Evolutionary conservation across 1,140 invertebrate species (phyloP).

Genomic region (Drosophila sturtevanti): DNA sequence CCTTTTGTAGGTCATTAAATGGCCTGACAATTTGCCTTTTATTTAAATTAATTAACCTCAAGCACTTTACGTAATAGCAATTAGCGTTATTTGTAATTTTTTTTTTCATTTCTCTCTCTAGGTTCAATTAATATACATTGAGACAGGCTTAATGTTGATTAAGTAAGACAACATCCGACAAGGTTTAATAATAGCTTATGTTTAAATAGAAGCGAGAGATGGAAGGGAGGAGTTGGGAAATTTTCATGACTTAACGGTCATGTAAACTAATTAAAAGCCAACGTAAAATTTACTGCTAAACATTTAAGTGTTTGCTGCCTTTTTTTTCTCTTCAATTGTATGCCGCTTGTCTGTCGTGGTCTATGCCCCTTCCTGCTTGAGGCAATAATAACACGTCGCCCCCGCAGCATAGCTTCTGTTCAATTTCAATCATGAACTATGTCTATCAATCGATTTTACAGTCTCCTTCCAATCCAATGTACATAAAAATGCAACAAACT

Average conservation of each 20-base stretch:
- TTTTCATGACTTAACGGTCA: constrained; percentile 56
- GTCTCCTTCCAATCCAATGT: constrained; percentile 32
- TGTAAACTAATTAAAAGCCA: constrained; percentile 69
- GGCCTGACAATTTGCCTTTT: constrained; percentile 67
- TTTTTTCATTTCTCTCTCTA: constrained; percentile 18
- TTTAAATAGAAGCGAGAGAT: not conserved
- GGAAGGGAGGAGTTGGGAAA: not conserved
- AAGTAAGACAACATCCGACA: constrained; percentile 53
- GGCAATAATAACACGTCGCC: not conserved
- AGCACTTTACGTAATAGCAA: constrained; percentile 71
- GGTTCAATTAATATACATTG: constrained; percentile 59
- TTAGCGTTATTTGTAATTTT: constrained; percentile 48
- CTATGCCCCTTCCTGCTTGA: not conserved
- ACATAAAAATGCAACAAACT: constrained; percentile 57
- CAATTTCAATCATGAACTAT: constrained; percentile 71
- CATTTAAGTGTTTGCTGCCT: constrained; percentile 39
- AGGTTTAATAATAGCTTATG: constrained; percentile 32
- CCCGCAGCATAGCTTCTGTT: constrained; percentile 26
- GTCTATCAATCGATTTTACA: constrained; percentile 78
- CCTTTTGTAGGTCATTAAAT: constrained; percentile 31
- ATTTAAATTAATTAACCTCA: constrained; percentile 80
- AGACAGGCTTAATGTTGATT: constrained; percentile 55
- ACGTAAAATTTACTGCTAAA: constrained; percentile 70
- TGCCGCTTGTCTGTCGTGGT: not conserved
- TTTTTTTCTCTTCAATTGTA: not conserved